Conservation (phyloP, 2,113 vertebrate genomes). For the Catharus minimus region DNA sequence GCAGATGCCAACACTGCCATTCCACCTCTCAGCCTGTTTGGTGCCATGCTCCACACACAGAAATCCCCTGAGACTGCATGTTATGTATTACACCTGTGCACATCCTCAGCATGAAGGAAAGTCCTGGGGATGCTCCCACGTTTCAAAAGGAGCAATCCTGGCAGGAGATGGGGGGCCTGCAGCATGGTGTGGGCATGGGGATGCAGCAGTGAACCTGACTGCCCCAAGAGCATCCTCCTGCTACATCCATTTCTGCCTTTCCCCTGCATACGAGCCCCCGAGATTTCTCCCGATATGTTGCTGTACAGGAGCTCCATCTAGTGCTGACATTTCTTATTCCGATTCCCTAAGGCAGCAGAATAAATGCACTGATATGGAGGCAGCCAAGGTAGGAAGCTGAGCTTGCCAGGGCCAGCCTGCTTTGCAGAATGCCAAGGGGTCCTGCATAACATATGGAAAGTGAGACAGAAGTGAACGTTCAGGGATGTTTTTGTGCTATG, state of each 20-base stretch:
- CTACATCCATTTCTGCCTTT: not conserved
- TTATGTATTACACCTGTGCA: rapidly evolving
- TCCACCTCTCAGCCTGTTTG: not conserved
- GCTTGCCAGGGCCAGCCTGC: not conserved
- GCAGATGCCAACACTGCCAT: not conserved
- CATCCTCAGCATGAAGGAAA: not conserved
- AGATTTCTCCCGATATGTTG: not conserved
- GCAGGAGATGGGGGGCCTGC: not conserved
- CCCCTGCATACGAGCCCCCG: rapidly evolving
- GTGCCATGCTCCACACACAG: not conserved
- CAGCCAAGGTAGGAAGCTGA: not conserved
- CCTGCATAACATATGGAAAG: not conserved
- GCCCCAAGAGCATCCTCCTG: not conserved
- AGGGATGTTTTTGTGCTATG: not conserved
- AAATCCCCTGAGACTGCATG: not conserved
- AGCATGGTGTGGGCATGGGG: rapidly evolving
- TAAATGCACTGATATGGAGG: rapidly evolving
- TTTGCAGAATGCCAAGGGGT: not conserved
- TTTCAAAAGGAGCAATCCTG: not conserved
- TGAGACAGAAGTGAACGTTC: not conserved
- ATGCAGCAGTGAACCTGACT: not conserved
- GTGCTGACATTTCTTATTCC: not conserved
- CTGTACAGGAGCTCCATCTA: slow-evolving; percentile 56
- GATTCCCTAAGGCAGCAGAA: not conserved
- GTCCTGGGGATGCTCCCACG: rapidly evolving